Conservation (phyloP, 2,888 invertebrate species). For the Mylabris sibirica region DNA sequence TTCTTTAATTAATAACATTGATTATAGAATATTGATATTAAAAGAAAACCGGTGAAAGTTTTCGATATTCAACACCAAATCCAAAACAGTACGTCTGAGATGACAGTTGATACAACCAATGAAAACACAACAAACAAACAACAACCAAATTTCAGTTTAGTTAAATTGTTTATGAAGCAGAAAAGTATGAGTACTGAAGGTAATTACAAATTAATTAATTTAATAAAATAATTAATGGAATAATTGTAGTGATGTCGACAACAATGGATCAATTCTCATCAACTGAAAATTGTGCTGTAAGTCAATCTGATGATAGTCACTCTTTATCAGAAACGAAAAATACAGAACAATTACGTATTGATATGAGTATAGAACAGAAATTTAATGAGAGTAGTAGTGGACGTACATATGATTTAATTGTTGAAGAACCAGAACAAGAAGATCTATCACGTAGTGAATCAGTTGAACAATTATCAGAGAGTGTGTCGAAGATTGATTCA, state of each 20-base stretch:
- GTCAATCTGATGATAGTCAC: constrained; percentile 68
- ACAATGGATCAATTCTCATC: constrained; percentile 80
- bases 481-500: constrained; percentile 58
- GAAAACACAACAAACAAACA: constrained; percentile 48
- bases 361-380: constrained; percentile 59
- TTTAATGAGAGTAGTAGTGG: constrained; percentile 55
- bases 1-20: constrained; percentile 13
- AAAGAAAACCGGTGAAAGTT: constrained; percentile 57
- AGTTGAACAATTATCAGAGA: constrained; percentile 62
- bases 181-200: constrained; percentile 84
- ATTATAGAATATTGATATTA: constrained; percentile 51
- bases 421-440: constrained; percentile 66
- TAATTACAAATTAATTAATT: not conserved
- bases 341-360: constrained; percentile 39
- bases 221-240: not conserved
- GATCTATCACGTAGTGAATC: constrained; percentile 63
- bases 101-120: constrained; percentile 57
- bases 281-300: constrained; percentile 77
- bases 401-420: constrained; percentile 63
- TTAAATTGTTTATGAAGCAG: constrained; percentile 89
- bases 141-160: constrained; percentile 79
- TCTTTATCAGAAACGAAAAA: constrained; percentile 63
- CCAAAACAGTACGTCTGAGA: constrained; percentile 57
- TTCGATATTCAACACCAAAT: constrained; percentile 61
- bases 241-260: constrained; percentile 62